Evolutionary conservation across 2,888 invertebrate species (phyloP).

Genomic region (Drosophila anomelani): DNA sequence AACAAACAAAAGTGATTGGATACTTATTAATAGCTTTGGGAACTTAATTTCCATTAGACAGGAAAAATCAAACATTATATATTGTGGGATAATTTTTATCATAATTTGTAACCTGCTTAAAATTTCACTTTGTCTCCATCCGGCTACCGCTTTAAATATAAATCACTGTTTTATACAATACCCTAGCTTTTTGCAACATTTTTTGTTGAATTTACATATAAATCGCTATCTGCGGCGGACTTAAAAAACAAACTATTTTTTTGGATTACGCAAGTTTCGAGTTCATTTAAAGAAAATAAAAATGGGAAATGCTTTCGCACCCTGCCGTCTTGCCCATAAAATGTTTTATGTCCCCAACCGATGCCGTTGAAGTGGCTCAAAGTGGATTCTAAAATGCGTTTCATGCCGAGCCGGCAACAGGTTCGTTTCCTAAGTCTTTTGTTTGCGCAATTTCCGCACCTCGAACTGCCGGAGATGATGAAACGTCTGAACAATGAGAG

Average conservation of each 20-base stretch:
- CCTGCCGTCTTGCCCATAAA: conserved; percentile 52
- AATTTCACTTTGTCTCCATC: conserved; percentile 18
- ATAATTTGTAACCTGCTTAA: neutral
- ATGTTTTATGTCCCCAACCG: conserved; percentile 25
- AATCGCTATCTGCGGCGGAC: conserved; percentile 28
- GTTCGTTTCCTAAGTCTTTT: conserved; percentile 75
- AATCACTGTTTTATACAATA: conserved; percentile 34
- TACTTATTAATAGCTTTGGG: neutral
- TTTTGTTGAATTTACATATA: conserved; percentile 40
- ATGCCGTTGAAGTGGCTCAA: conserved; percentile 7
- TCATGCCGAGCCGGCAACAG: conserved; percentile 39
- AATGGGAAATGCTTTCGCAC: conserved; percentile 49
- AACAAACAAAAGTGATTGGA: neutral
- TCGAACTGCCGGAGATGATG: conserved; percentile 48
- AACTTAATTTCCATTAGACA: neutral
- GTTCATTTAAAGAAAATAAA: conserved; percentile 7
- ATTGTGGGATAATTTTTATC: neutral
- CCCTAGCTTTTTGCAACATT: conserved; percentile 42
- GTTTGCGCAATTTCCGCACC: conserved; percentile 70
- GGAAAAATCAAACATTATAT: neutral
- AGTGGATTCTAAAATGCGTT: conserved; percentile 61
- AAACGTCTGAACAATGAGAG: conserved; percentile 56
- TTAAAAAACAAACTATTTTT: conserved; percentile 2
- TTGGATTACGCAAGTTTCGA: conserved; percentile 19
- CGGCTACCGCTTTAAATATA: conserved; percentile 9